Evolutionary conservation across 2,888 invertebrate species (phyloP).

Genomic region (Parnassius orleans): DNA sequence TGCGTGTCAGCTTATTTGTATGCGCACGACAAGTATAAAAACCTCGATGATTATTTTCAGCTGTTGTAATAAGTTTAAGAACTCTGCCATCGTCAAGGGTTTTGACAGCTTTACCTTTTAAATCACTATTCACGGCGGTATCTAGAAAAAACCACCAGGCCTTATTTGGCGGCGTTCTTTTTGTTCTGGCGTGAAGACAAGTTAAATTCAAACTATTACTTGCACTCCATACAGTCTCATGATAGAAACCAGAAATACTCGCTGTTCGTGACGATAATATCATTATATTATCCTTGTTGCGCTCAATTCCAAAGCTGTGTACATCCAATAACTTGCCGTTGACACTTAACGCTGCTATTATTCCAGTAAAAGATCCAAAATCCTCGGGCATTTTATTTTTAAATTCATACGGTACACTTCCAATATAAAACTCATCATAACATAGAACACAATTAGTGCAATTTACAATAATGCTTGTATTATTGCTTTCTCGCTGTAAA

Average conservation of each 20-base stretch:
- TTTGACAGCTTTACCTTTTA: constrained; percentile 45
- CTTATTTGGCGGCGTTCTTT: constrained; percentile 41
- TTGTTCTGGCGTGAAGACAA: constrained; percentile 58
- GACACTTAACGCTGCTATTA: constrained; percentile 54
- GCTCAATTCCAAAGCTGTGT: constrained; percentile 52
- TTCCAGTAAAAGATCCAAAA: constrained; percentile 49
- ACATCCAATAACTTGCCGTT: constrained; percentile 56
- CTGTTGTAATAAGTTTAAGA: constrained; percentile 53
- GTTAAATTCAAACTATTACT: constrained; percentile 64
- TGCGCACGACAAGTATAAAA: constrained; percentile 69
- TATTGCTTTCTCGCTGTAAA: constrained; percentile 2
- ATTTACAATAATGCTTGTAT: background rate
- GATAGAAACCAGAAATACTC: constrained; percentile 66
- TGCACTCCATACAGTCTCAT: constrained; percentile 64
- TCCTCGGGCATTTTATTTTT: constrained; percentile 44
- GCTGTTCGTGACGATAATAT: constrained; percentile 66
- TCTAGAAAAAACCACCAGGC: constrained; percentile 66
- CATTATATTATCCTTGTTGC: constrained; percentile 49
- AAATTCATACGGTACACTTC: constrained; percentile 51
- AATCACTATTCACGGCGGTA: constrained; percentile 40
- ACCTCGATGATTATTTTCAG: constrained; percentile 57
- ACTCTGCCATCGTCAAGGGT: constrained; percentile 60
- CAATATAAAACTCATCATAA: constrained; percentile 61
- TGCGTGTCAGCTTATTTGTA: constrained; percentile 50
- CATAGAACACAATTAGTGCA: constrained; percentile 41